These are phyloP conservation scores for Lampris incognitus DNA, from an alignment of 2,113 vertebrate species.

Conservation along the genomic window DNA sequence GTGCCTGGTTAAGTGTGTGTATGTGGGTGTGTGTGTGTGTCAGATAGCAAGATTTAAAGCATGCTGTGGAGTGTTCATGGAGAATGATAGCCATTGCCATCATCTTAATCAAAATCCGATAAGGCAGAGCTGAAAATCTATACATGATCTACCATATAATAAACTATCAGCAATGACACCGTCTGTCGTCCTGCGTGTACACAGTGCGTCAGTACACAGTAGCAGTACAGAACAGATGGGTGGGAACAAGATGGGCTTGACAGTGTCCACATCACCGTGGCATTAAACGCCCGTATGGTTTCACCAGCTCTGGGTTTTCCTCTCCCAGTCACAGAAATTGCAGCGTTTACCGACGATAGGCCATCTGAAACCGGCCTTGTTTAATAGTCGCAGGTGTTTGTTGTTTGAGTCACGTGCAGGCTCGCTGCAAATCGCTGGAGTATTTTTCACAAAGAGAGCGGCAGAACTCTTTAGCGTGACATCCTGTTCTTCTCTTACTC, in stretches of 20 bases:
- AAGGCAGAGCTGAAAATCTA: constrained; percentile 58
- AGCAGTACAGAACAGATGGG: constrained; percentile 1
- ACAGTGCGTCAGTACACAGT: constrained; percentile 1
- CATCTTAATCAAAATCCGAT: constrained; percentile 56
- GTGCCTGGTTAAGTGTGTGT: too few relatives aligned
- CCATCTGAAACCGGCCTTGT: constrained; percentile 80
- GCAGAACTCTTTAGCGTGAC: constrained; percentile 38
- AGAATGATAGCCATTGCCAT: constrained; percentile 18
- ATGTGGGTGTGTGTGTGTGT: constrained; percentile 6
- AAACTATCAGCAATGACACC: constrained; percentile 14
- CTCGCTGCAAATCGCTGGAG: constrained; percentile 51
- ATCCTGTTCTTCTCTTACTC: constrained; percentile 28
- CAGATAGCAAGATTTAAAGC: not conserved
- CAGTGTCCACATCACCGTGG: constrained; percentile 55
- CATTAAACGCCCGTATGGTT: constrained; percentile 44
- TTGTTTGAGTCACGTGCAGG: constrained; percentile 53
- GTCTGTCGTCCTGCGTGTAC: not conserved
- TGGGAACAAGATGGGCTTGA: constrained; percentile 30
- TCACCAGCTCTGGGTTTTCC: constrained; percentile 68
- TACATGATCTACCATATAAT: constrained; percentile 53
- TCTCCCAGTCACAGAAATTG: constrained; percentile 86
- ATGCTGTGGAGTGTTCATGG: too few relatives aligned
- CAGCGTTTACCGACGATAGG: constrained; percentile 83
- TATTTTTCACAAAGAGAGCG: constrained; percentile 27
- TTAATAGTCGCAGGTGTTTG: constrained; percentile 78